phyloP scores from a whole-genome alignment of 2,113 vertebrate species.

The Rhegmatorhina hoffmannsi region DNA sequence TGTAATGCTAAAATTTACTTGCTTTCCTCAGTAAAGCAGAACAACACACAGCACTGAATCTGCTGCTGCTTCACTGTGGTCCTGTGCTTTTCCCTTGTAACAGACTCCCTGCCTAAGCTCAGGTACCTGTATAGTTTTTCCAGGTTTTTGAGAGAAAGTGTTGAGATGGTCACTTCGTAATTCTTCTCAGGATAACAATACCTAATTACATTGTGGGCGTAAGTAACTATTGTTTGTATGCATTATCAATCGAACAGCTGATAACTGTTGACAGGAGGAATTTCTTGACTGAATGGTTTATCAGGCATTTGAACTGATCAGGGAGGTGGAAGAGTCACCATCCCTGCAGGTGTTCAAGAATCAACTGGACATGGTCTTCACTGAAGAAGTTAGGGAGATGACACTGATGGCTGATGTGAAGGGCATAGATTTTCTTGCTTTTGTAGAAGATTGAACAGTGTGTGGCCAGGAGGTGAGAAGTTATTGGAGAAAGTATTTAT shows the following conservation, averaged over 20 bases:
- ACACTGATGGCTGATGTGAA: neutral
- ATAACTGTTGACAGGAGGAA: neutral
- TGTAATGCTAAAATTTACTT: neutral
- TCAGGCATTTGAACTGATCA: neutral
- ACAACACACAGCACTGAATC: neutral
- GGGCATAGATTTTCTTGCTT: neutral
- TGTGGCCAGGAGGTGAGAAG: neutral
- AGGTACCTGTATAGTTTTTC: neutral
- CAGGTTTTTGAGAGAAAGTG: neutral
- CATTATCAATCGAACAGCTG: neutral
- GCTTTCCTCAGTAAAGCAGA: neutral
- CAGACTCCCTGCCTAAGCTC: neutral
- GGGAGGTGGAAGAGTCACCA: neutral
- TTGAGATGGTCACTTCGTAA: neutral
- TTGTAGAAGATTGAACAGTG: neutral
- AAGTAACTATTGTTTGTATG: neutral
- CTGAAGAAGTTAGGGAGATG: neutral
- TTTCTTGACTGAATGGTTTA: neutral
- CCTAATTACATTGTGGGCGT: neutral
- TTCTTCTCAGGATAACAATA: neutral
- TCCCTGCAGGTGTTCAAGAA: neutral
- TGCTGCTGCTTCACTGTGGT: neutral
- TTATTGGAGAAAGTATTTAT: neutral
- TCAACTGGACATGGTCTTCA: neutral
- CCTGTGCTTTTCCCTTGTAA: neutral